These are phyloP conservation scores for Dallia pectoralis DNA, from an alignment of 2,797 vertebrate species.

Conservation along the genomic window DNA sequence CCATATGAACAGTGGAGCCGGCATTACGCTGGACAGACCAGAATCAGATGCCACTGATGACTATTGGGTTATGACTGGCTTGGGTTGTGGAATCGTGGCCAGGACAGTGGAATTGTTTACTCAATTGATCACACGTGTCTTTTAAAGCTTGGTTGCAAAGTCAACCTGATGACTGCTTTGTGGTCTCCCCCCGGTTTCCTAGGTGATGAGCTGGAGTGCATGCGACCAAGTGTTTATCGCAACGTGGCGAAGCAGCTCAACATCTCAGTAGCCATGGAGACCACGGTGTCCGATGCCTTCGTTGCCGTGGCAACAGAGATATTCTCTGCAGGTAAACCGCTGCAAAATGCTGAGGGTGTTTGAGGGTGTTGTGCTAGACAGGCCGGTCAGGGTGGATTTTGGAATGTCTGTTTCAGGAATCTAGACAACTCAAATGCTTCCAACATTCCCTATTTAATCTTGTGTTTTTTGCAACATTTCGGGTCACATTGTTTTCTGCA, in stretches of 20 bases:
- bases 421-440: no score
- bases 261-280: constrained; percentile 88
- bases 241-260: constrained; percentile 91
- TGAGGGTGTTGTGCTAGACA: not conserved
- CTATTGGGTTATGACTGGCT: not conserved
- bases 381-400: not conserved
- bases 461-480: not conserved
- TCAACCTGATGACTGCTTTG: not conserved
- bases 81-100: not conserved
- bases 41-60: not conserved
- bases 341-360: not conserved
- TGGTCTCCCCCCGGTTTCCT: constrained; percentile 45
- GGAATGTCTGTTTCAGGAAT: not conserved
- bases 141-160: not conserved
- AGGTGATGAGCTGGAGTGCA: constrained; percentile 94
- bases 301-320: constrained; percentile 90
- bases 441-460: not conserved
- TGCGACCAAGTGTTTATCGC: constrained; percentile 88
- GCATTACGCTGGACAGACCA: not conserved
- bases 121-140: not conserved
- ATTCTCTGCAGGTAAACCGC: constrained; percentile 84
- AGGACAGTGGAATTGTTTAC: not conserved
- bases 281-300: constrained; percentile 89
- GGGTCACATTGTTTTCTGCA: not conserved
- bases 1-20: not conserved